Percentiles rank a stretch among this genome's conserved stretches.
Evolutionary conservation across 2,113 vertebrate genomes (phyloP).

Genomic region (Polypterus bichir): DNA sequence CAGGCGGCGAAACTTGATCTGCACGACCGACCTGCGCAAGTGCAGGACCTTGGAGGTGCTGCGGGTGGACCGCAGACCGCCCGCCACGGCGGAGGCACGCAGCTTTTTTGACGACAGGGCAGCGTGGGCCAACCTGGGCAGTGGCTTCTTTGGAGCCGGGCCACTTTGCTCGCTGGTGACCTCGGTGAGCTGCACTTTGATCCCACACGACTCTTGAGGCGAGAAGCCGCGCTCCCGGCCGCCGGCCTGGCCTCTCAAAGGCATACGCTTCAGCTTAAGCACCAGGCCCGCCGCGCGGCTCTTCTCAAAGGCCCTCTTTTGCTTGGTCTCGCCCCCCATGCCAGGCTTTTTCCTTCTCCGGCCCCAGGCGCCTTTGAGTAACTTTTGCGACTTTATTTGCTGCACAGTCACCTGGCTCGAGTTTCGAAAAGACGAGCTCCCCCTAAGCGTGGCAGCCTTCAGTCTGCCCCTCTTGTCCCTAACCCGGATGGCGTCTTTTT

Average conservation of each 20-base stretch:
- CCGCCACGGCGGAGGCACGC: slow-evolving; percentile 18
- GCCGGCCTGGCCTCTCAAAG: slow-evolving; percentile 18
- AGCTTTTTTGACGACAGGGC: too few species aligned
- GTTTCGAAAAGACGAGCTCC: too few species aligned
- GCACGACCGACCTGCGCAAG: slow-evolving; percentile 26
- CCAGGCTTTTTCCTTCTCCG: rapidly evolving
- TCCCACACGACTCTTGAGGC: too few species aligned
- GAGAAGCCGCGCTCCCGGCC: slow-evolving; percentile 14
- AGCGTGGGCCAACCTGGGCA: too few species aligned
- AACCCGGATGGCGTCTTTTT: too few species aligned
- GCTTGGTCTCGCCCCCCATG: background rate
- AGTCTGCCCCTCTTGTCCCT: too few species aligned
- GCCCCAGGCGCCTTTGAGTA: rapidly evolving
- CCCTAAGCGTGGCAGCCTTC: too few species aligned
- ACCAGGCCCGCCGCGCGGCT: slow-evolving; percentile 33
- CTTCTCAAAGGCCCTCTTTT: slow-evolving; percentile 7
- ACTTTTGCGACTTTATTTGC: too few species aligned
- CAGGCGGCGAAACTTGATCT: slow-evolving; percentile 47
- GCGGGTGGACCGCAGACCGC: slow-evolving; percentile 17
- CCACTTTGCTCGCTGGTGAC: too few species aligned
- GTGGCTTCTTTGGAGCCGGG: too few species aligned
- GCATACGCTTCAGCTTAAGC: slow-evolving; percentile 43
- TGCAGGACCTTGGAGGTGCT: slow-evolving; percentile 29
- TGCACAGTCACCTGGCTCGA: too few species aligned
- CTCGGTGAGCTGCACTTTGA: too few species aligned